Evolutionary conservation across 2,797 vertebrate genomes (phyloP).

Genomic region (Manis javanica): DNA sequence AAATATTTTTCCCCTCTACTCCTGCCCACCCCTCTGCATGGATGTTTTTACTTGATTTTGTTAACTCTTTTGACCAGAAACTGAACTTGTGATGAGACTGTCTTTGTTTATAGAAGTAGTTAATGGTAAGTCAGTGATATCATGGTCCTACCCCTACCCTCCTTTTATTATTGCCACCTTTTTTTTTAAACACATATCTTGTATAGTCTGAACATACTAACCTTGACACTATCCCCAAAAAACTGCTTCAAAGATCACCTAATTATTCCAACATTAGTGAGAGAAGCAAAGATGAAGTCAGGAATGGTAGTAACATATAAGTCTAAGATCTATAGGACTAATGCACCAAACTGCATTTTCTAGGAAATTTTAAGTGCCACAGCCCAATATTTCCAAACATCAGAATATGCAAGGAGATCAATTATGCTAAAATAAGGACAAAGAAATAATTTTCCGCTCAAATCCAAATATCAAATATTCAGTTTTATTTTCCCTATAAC

Average conservation of each 20-base stretch:
- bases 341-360: background rate
- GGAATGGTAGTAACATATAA: background rate
- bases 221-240: background rate
- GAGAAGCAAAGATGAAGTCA: background rate
- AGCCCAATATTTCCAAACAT: background rate
- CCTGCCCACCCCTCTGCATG: background rate
- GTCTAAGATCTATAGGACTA: background rate
- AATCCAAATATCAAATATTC: slow-evolving; percentile 12
- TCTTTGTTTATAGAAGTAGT: background rate
- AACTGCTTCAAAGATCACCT: background rate
- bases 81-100: background rate
- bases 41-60: background rate
- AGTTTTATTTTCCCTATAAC: background rate
- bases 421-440: background rate
- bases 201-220: background rate
- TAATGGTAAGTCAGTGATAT: background rate
- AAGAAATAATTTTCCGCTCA: background rate
- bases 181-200: background rate
- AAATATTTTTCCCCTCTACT: background rate
- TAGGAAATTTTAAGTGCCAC: background rate
- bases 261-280: background rate
- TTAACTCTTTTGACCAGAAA: background rate
- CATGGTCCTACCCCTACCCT: background rate
- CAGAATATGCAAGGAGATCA: background rate
- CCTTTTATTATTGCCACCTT: background rate